Evolutionary conservation across 2,888 invertebrate genomes (phyloP), one percentile per base, ranked within the genome.

Genomic region (Notodonta ziczac): DNA sequence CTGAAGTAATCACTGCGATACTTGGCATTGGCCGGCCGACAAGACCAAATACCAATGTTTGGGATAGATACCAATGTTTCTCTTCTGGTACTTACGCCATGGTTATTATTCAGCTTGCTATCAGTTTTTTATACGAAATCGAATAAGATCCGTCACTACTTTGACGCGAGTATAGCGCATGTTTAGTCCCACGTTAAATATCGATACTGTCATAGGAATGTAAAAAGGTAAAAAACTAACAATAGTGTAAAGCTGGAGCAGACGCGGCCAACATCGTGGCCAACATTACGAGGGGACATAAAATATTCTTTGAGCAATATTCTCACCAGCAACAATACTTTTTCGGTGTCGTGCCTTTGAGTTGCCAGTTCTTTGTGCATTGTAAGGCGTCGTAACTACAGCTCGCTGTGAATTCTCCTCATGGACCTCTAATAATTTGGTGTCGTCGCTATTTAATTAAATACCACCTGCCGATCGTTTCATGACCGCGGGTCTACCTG

Each of bases 1-100:
- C 65, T 58, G 65, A 58, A 56, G 66, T 73, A 65, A 76, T 76
- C 75, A 73, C 57, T 54, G 59, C 67, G 67, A 39, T 54, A 35
- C 39, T 54, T 14, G 39, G 54, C 39, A 14, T 54, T 35, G 53
- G 51, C 8, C 52, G 13, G 13, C 50, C 50, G 4, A 16, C 50
- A 12, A 50, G 16, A 16, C 14, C 8, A n/a, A 50, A 50, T 16
- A 50, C 50, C 16, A 16, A 50, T 9, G 14, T 50, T 50, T n/a
- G 6, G 46, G 46, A 4, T 10, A 2, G 12, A 6, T 35, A 35
- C 7, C 42, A 10, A 10, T 42, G 12, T 10, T 10, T 42, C 10
- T 42, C 0, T 42, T 42, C 42, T 42, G 12, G 10, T 10, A 10
- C 4, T 8, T 42, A 42, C 8, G 42, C 42, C 9, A 42, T 42